A percentile compares a stretch with the other conserved stretches of the same genome.
phyloP scores from a whole-genome alignment of 2,797 vertebrate species.

The Adrianichthys oophorus region DNA sequence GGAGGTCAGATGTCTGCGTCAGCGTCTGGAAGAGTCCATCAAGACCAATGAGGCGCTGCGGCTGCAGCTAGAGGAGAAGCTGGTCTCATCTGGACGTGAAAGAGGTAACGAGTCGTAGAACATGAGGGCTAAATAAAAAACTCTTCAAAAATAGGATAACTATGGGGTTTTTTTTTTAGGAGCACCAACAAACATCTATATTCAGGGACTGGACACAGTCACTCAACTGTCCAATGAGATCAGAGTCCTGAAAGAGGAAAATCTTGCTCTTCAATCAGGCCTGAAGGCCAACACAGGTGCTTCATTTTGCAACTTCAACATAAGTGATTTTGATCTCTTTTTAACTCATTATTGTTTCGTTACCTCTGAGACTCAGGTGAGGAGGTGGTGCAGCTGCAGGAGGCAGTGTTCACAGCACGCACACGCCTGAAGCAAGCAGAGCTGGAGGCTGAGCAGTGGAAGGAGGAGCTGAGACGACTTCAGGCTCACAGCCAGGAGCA shows the following conservation, averaged over 20 bases:
- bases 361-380: conserved; percentile 70
- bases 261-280: conserved; percentile 79
- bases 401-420: conserved; percentile 77
- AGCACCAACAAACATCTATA: conserved; percentile 79
- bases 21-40: conserved; percentile 93
- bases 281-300: conserved; percentile 84
- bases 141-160: conserved; percentile 2
- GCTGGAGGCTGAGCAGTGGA: conserved; percentile 84
- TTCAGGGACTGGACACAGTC: conserved; percentile 81
- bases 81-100: conserved; percentile 70
- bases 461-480: conserved; percentile 76
- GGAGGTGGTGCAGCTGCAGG: conserved; percentile 80
- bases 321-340: not conserved
- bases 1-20: conserved; percentile 89
- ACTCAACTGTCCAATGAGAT: conserved; percentile 86
- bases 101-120: conserved; percentile 65
- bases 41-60: conserved; percentile 88
- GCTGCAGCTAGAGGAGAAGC: conserved; percentile 85
- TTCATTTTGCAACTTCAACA: not conserved
- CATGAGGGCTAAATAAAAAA: not conserved
- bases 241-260: conserved; percentile 85
- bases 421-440: conserved; percentile 83
- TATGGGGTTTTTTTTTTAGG: conserved; percentile 52
- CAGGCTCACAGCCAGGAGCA: conserved; percentile 83
- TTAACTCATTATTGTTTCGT: too few relatives aligned